Percentiles rank a stretch among this genome's conserved stretches.
Evolutionary conservation across 2,113 vertebrate species (phyloP).

Genomic region (Dipodomys stephensi): DNA sequence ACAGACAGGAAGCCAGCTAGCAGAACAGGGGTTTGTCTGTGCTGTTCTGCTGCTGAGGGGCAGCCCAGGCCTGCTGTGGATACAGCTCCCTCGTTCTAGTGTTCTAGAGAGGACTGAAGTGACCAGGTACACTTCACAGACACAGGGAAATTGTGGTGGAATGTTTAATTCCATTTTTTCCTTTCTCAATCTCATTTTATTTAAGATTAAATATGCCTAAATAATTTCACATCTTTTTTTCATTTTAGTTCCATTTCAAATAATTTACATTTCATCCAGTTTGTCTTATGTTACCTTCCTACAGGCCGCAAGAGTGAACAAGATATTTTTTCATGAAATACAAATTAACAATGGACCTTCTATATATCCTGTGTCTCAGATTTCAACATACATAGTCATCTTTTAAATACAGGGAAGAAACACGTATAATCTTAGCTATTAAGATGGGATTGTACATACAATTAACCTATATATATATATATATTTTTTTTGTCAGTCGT

Average conservation of each 20-base stretch:
- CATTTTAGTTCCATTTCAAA: slow-evolving; percentile 45
- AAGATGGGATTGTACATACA: neutral
- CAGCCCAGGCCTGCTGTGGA: neutral
- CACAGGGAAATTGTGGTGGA: neutral
- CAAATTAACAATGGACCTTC: neutral
- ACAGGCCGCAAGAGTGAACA: neutral
- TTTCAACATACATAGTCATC: neutral
- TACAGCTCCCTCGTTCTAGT: neutral
- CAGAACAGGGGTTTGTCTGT: neutral
- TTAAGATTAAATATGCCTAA: slow-evolving; percentile 27
- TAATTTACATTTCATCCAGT: slow-evolving; percentile 29
- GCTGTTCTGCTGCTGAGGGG: neutral
- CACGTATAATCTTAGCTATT: neutral
- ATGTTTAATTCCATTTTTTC: neutral
- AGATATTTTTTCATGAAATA: slow-evolving; percentile 6
- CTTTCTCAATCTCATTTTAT: slow-evolving; percentile 3
- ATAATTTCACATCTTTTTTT: slow-evolving; percentile 15
- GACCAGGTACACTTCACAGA: neutral
- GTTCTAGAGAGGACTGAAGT: neutral
- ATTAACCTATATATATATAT: too few relatives aligned
- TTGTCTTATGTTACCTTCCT: slow-evolving; percentile 32
- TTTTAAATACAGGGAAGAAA: neutral
- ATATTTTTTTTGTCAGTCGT: neutral
- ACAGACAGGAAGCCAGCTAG: too few relatives aligned
- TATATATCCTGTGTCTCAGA: neutral